Evolutionary conservation across 2,113 vertebrate species (phyloP).

Genomic region (Microcebus ravelobensis): DNA sequence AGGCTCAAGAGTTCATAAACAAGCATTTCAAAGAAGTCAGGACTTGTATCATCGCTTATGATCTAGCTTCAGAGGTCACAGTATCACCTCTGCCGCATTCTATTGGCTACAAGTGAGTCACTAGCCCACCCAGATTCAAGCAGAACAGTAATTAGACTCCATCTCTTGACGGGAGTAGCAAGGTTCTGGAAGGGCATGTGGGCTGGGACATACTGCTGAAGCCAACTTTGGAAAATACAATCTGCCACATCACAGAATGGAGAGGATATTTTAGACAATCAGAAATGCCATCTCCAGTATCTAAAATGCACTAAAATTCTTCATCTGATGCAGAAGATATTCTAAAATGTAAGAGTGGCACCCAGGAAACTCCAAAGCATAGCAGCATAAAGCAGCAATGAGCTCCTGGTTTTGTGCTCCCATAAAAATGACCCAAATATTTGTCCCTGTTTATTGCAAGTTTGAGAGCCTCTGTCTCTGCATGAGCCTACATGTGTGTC

Average conservation of each 20-base stretch:
- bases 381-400: neutral
- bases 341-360: neutral
- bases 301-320: neutral
- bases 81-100: neutral
- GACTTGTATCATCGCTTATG: neutral
- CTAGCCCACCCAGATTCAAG: neutral
- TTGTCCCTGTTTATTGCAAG: slow-evolving; percentile 68
- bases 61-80: neutral
- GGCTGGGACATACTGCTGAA: neutral
- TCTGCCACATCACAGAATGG: neutral
- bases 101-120: neutral
- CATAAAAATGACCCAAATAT: slow-evolving; percentile 78
- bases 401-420: slow-evolving; percentile 32
- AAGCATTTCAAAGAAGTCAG: neutral
- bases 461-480: slow-evolving; percentile 62
- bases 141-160: neutral
- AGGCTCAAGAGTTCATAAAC: neutral
- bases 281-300: neutral
- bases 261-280: slow-evolving; percentile 30
- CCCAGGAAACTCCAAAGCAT: neutral
- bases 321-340: neutral
- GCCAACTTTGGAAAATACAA: slow-evolving; percentile 47
- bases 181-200: neutral
- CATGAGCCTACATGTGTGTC: neutral
- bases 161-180: neutral